Evolutionary conservation across 1,140 invertebrate species (phyloP).

Genomic region (Rhopalosiphum maidis): DNA sequence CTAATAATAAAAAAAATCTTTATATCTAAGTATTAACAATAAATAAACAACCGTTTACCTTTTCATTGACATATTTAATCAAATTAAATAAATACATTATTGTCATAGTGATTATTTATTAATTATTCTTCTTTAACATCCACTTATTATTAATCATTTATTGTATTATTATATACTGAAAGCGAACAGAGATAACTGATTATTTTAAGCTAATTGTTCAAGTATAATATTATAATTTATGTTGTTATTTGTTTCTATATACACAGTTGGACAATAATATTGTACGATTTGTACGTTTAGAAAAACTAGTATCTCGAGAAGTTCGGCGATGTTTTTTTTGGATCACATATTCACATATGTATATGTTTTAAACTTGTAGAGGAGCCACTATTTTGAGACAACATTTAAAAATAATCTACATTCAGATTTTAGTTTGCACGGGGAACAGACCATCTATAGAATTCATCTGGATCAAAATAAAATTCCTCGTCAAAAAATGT

Average conservation of each 20-base stretch:
- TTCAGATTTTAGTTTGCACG: conserved; percentile 40
- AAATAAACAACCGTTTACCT: no score
- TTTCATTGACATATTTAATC: no score
- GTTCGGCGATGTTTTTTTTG: background rate
- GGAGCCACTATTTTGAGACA: conserved; percentile 22
- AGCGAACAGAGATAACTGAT: no score
- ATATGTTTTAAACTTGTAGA: background rate
- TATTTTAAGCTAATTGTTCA: no score
- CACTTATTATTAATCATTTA: no score
- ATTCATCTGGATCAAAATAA: conserved; percentile 23
- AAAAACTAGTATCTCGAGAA: background rate
- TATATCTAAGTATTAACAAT: no score
- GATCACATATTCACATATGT: background rate
- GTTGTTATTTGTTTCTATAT: background rate
- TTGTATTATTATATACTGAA: no score
- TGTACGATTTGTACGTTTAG: background rate
- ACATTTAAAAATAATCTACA: conserved; percentile 39
- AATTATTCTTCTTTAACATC: no score
- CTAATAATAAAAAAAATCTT: no score
- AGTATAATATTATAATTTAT: background rate
- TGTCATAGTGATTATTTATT: no score
- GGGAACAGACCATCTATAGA: conserved; percentile 22
- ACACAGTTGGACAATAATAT: no score
- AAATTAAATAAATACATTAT: no score
- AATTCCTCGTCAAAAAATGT: background rate